These are phyloP conservation scores for Tribolium castaneum DNA, from an alignment of 1,140 invertebrate genomes.

Conservation along the genomic window DNA sequence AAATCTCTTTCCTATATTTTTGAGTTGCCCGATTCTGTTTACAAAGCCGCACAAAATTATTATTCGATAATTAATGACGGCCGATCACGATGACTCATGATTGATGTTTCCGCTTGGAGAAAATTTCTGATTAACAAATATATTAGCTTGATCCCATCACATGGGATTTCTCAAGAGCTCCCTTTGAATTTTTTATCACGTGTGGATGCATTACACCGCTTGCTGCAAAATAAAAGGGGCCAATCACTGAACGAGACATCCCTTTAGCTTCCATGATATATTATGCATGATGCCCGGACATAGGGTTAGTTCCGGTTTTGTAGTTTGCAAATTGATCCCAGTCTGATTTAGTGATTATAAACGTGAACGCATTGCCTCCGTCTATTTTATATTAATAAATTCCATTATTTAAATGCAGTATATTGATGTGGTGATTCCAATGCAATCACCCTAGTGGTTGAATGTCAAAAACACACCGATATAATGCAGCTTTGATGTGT, in stretches of 20 bases:
- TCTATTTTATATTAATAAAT: conserved; percentile 52
- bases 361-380: conserved; percentile 44
- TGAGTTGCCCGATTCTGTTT: conserved; percentile 28
- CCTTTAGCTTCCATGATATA: conserved; percentile 20
- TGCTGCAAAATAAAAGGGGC: not conserved
- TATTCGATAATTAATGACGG: conserved; percentile 27
- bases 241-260: conserved; percentile 6
- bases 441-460: conserved; percentile 45
- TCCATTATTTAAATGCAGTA: conserved; percentile 50
- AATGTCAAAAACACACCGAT: conserved; percentile 53
- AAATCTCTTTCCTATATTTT: conserved; percentile 41
- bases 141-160: not conserved
- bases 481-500: conserved; percentile 48
- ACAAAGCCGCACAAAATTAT: conserved; percentile 33
- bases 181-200: not conserved
- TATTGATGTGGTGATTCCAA: conserved; percentile 53
- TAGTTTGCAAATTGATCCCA: conserved; percentile 53
- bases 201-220: not conserved
- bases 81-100: not conserved
- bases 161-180: not conserved
- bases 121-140: not conserved
- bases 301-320: conserved; percentile 34
- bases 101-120: not conserved
- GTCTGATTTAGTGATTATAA: conserved; percentile 50
- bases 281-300: conserved; percentile 31